Evolutionary conservation across 2,113 vertebrate genomes (phyloP), one percentile per base, ranked within the genome.

Genomic region (Cygnus atratus): DNA sequence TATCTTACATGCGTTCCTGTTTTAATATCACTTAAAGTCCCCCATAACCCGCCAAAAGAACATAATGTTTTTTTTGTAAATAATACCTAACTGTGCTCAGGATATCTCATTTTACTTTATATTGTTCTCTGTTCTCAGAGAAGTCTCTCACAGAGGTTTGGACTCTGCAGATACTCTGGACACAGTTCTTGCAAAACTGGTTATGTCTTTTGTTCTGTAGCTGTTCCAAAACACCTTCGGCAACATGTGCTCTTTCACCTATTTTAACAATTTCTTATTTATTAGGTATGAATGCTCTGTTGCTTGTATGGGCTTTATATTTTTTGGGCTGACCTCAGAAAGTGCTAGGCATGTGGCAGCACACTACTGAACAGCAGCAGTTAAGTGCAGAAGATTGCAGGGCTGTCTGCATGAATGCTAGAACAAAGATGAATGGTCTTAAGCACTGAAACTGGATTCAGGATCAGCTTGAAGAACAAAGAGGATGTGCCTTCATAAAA

Each of bases 101-200:
- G 84, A 74, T 90, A 91, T 95, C 89, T 90, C 84, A 84, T 81
- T 95, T 94, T 91, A 90, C 91, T 90, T 58, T 59, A 68, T 66
- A 82, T 81, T 89, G 84, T 61, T 87, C 75, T 84, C 54, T 68
- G 24, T 94, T 95, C 65, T 94, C 84, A 95, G 35, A 68, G 81
- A 54, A 72, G 68, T 67, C 35, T 86, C 89, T 86, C 70, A 74
- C 89, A 79, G 78, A 79, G 24, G n/a, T 79, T 95, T 89, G 31
- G 26, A 44, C 90, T 93, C 63, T 72, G 55, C 59, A 31, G 94
- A 81, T 92, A 84, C n/a, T 93, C 74, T 94, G 81, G 87, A 95
- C 68, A 74, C 48, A 24, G 80, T 96, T 97, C 96, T 96, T 93
- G 95, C 26, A 89, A 92, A 97, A 97, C 97, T 97, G 94, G 94